phyloP scores from a whole-genome alignment of 2,113 vertebrate species.

The Erythrolamprus reginae region DNA sequence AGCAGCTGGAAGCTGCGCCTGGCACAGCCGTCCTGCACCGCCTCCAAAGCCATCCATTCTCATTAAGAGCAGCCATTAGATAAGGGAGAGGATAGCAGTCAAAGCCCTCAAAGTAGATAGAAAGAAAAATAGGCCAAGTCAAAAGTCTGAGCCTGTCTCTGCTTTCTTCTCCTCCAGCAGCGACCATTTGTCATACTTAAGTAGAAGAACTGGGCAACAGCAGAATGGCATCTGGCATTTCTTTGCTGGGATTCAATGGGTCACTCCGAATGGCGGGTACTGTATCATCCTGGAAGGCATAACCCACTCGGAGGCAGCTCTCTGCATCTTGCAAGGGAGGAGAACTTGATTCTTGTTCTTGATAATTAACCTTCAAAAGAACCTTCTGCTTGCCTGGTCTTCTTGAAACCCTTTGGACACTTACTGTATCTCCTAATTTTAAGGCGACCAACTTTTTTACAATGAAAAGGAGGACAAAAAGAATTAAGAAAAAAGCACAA shows the following conservation, averaged over 20 bases:
- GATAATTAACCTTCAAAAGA: background rate
- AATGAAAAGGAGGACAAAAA: no score
- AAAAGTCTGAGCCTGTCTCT: background rate
- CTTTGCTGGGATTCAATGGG: background rate
- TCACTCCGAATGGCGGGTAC: background rate
- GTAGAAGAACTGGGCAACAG: background rate
- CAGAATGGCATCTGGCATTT: slow-evolving; percentile 19
- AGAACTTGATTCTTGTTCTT: background rate
- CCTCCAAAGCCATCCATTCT: slow-evolving; percentile 24
- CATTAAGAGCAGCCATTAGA: slow-evolving; percentile 3
- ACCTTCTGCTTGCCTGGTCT: background rate
- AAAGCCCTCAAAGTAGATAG: background rate
- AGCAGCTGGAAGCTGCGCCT: slow-evolving; percentile 35
- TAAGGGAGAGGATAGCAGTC: background rate
- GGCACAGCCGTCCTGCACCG: slow-evolving; percentile 32
- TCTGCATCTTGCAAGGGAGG: background rate
- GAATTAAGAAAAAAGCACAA: no score
- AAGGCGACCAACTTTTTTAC: no score
- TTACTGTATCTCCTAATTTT: background rate
- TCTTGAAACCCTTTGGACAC: background rate
- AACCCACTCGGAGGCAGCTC: background rate
- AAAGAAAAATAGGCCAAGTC: background rate
- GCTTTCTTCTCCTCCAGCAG: background rate
- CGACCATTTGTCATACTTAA: background rate
- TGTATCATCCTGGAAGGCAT: background rate